Evolutionary conservation across 2,888 invertebrate species (phyloP), one percentile per base, ranked within the genome.

Genomic region (Pristionchus japonicus): DNA sequence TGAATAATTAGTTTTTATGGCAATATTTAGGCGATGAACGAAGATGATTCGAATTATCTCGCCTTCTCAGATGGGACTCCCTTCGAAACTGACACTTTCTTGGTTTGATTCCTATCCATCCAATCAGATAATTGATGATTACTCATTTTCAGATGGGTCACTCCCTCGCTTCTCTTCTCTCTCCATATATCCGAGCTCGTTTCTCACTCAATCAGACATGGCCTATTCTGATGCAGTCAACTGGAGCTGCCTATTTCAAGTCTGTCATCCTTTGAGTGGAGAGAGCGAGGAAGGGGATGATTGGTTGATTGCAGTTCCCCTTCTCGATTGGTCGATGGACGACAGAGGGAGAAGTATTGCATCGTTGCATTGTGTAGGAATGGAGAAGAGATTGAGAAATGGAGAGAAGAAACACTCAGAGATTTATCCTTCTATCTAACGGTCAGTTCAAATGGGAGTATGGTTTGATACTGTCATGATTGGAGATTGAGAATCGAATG

Each of bases 201-300:
- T 87, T 87, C 82, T 80, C 86, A 37, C 27, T 34, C n/a, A 40
- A 37, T 52, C 74, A 87, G 15, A 20, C 77, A 20, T 87, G 87
- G 87, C 87, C 87, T 31, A 49, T 87, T 57, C 34, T 52, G 3
- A 34, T 87, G 34, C 74, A 87, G 13, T 49, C 74, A 9, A 52
- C 74, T 2, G 87, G 87, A 52, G n/a, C 77, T n/a, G 23, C 87
- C 11, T 87, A 87, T 87, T 61, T 52, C 57, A 74, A 87, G 87
- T 87, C 17, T 31, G 77, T 67, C 43, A 43, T 9, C 11, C 43
- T 43, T 11, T 43, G 11, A 43, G 43, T 43, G 43, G 11, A 43
- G 6, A 11, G 43, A 11, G 43, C 7, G 43, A 70, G 23, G 6
- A 9, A 70, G 17, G 31, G 23, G 31, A 31, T 4, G 13, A 77